Percentiles rank a stretch among this genome's conserved stretches.
Evolutionary conservation across 2,888 invertebrate genomes (phyloP).

Genomic region (Malthinus flaveolus): DNA sequence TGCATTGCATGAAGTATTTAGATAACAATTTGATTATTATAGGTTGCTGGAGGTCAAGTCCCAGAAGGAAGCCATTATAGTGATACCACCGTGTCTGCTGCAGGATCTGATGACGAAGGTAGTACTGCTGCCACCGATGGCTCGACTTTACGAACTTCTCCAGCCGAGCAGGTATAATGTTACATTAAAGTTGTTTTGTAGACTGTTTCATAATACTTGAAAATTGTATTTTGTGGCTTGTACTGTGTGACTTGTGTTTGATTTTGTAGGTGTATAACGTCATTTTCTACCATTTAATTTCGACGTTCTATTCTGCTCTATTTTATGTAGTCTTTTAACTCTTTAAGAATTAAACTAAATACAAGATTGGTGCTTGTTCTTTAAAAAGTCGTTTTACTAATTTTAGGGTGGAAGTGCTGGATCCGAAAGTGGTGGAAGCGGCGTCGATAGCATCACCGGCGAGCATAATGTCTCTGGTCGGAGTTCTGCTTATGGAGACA

Average conservation of each 20-base stretch:
- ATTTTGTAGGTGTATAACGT: too few relatives aligned
- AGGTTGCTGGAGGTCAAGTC: conserved; percentile 39
- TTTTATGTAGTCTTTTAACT: too few relatives aligned
- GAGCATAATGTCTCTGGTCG: conserved; percentile 83
- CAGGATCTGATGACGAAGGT: conserved; percentile 92
- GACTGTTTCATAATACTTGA: too few relatives aligned
- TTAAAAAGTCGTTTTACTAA: not conserved
- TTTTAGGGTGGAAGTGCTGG: conserved; percentile 59
- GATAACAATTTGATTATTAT: too few relatives aligned
- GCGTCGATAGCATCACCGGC: conserved; percentile 90
- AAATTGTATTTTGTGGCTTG: too few relatives aligned
- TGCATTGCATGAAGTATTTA: too few relatives aligned
- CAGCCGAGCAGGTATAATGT: conserved; percentile 68
- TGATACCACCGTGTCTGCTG: conserved; percentile 83
- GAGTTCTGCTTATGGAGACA: conserved; percentile 89
- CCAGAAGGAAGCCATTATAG: conserved; percentile 70
- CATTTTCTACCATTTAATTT: too few relatives aligned
- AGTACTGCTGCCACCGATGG: conserved; percentile 95
- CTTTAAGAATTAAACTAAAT: too few relatives aligned
- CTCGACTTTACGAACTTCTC: conserved; percentile 84
- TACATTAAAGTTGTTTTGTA: too few relatives aligned
- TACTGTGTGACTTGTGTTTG: too few relatives aligned
- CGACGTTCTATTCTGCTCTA: too few relatives aligned
- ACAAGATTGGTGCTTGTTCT: too few relatives aligned
- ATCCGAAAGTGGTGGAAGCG: conserved; percentile 90